Percentiles rank a stretch among this genome's conserved stretches.
Conservation (phyloP, 2,113 vertebrate species). For the Lepus americanus region DNA sequence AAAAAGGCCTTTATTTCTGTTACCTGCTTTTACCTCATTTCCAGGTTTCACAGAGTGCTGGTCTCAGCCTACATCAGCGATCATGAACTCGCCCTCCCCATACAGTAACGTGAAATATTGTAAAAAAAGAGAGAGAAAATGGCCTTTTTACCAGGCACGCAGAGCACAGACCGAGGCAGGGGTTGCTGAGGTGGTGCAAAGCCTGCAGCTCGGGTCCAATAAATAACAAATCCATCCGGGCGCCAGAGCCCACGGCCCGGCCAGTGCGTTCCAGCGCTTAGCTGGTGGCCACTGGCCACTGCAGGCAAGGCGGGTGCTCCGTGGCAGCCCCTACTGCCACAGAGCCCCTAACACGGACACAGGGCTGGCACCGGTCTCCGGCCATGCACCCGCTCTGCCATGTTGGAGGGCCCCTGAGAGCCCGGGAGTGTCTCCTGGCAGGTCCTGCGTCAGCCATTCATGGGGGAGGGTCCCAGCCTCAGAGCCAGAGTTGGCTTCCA, state of each 20-base stretch:
- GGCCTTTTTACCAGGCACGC: constrained; percentile 71
- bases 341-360: not conserved
- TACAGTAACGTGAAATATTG: constrained; percentile 69
- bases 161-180: constrained; percentile 54
- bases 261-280: not conserved
- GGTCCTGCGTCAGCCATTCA: not conserved
- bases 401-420: not conserved
- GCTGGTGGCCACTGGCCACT: not conserved
- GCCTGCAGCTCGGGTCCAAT: constrained; percentile 66
- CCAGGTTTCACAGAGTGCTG: not conserved
- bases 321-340: not conserved
- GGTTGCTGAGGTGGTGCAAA: not conserved
- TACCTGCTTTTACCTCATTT: not conserved
- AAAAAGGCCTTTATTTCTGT: constrained; percentile 72
- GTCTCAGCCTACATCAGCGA: constrained; percentile 22
- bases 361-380: not conserved
- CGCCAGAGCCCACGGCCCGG: too few relatives aligned
- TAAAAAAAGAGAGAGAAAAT: constrained; percentile 81
- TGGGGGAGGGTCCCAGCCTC: not conserved
- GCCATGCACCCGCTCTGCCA: not conserved
- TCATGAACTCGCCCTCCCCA: not conserved
- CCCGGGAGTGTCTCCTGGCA: rapidly evolving
- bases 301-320: too few relatives aligned
- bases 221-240: constrained; percentile 77
- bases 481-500: not conserved